Percentiles rank a stretch among this genome's conserved stretches.
Evolutionary conservation across 2,113 vertebrate genomes (phyloP).

Genomic region (Hippotragus niger): DNA sequence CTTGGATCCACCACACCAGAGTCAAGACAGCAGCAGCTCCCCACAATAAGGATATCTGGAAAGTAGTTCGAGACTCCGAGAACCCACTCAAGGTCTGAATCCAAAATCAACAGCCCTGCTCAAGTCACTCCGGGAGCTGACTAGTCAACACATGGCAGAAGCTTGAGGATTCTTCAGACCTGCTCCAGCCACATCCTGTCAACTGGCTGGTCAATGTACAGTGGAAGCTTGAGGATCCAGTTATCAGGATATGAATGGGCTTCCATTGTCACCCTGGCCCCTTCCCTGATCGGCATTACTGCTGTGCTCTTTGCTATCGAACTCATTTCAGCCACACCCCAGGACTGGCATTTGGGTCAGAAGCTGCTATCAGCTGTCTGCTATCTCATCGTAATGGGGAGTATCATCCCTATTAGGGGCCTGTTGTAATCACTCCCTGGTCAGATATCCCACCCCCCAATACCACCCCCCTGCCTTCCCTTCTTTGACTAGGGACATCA

Average conservation of each 20-base stretch:
- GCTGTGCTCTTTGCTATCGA: neutral
- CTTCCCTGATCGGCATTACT: neutral
- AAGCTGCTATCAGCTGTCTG: too few relatives aligned
- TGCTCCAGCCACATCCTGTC: neutral
- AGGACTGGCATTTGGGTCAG: neutral
- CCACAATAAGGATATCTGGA: neutral
- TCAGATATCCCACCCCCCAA: too few relatives aligned
- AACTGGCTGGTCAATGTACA: neutral
- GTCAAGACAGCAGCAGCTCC: neutral
- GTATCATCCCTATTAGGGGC: too few relatives aligned
- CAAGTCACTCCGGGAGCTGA: neutral
- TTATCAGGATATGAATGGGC: neutral
- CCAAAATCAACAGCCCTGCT: neutral
- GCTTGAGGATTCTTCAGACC: neutral
- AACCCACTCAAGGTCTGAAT: neutral
- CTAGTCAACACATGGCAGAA: neutral
- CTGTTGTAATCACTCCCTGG: too few relatives aligned
- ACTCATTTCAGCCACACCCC: neutral
- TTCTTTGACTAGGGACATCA: too few relatives aligned
- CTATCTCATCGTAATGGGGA: too few relatives aligned
- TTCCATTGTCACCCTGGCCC: neutral
- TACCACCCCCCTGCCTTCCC: fast-evolving
- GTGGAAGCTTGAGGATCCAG: neutral
- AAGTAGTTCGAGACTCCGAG: neutral
- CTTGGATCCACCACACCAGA: neutral